Percentiles rank a stretch among this genome's conserved stretches.
Evolutionary conservation across 2,888 invertebrate genomes (phyloP).

Genomic region (Rotaria macrura): DNA sequence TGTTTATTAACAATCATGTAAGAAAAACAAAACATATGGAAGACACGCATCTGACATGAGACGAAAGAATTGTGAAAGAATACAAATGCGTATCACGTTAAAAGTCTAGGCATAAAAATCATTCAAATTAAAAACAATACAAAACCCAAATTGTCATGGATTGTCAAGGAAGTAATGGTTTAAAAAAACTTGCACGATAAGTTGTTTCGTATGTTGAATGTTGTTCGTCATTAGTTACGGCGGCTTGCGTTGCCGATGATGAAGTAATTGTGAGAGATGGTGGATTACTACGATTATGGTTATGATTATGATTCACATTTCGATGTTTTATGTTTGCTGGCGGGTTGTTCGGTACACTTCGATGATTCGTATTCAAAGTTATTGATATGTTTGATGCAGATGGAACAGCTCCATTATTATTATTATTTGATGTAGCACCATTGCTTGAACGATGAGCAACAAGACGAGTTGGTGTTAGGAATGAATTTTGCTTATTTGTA

Average conservation of each 20-base stretch:
- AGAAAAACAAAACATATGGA: not conserved
- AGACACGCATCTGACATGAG: not conserved
- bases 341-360: not conserved
- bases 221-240: not conserved
- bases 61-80: not conserved
- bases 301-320: not conserved
- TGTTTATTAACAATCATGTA: not conserved
- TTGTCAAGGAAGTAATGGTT: not conserved
- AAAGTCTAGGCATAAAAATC: not conserved
- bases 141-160: too few species aligned
- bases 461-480: not conserved
- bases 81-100: not conserved
- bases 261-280: not conserved
- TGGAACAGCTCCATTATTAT: not conserved
- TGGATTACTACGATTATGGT: not conserved
- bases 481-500: not conserved
- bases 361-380: not conserved
- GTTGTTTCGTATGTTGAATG: not conserved
- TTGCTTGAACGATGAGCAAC: not conserved
- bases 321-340: not conserved
- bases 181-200: not conserved
- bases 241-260: not conserved
- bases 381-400: not conserved
- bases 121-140: not conserved
- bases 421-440: not conserved